Percentiles rank a stretch among this genome's conserved stretches.
phyloP scores from a whole-genome alignment of 2,113 vertebrate species.

The Odobenus rosmarus region DNA sequence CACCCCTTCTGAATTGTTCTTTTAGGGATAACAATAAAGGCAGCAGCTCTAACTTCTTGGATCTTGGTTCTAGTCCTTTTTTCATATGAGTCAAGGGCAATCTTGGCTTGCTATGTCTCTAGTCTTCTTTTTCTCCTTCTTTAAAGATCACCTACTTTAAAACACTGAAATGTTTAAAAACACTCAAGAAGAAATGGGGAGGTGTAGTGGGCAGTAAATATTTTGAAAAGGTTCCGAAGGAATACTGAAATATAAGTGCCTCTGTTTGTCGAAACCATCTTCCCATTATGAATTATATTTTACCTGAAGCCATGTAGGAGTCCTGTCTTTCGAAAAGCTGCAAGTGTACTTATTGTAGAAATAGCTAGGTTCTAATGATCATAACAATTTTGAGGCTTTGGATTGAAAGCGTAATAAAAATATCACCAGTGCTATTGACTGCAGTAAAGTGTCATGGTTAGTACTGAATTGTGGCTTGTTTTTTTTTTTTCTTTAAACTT shows the following conservation, averaged over 20 bases:
- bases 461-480: slow-evolving; percentile 41
- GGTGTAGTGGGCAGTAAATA: slow-evolving; percentile 49
- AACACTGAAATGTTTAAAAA: slow-evolving; percentile 47
- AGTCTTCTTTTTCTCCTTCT: background rate
- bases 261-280: slow-evolving; percentile 47
- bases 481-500: slow-evolving; percentile 61
- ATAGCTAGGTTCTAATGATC: slow-evolving; percentile 71
- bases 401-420: slow-evolving; percentile 73
- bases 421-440: slow-evolving; percentile 62
- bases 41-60: background rate
- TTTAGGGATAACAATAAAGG: background rate
- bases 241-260: slow-evolving; percentile 48
- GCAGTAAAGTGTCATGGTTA: slow-evolving; percentile 66
- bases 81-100: background rate
- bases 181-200: slow-evolving; percentile 46
- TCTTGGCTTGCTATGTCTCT: background rate
- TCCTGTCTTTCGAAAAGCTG: slow-evolving; percentile 58
- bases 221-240: slow-evolving; percentile 55
- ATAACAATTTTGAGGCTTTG: slow-evolving; percentile 63
- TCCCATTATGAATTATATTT: slow-evolving; percentile 57
- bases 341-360: slow-evolving; percentile 60
- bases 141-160: slow-evolving; percentile 23
- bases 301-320: slow-evolving; percentile 42
- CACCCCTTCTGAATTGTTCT: background rate
- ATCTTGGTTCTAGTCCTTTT: slow-evolving; percentile 7